Percentiles rank a stretch among this genome's conserved stretches.
These are phyloP conservation scores for Gymnarchus niloticus DNA, from an alignment of 2,113 vertebrate species.

Conservation along the genomic window DNA sequence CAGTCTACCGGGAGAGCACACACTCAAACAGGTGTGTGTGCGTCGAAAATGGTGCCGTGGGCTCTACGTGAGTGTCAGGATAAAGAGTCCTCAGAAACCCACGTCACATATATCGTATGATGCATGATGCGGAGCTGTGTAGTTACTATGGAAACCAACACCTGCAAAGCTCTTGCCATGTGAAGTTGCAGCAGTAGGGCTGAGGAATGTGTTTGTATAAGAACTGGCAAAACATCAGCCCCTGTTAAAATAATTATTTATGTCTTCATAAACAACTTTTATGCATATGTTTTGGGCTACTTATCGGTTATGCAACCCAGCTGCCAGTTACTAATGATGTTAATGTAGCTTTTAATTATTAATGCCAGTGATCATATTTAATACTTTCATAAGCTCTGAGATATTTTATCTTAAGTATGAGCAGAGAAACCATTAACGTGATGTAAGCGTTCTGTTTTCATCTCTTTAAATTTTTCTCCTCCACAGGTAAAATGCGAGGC, in stretches of 20 bases:
- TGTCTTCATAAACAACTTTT: neutral
- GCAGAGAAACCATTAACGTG: neutral
- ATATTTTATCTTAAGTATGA: neutral
- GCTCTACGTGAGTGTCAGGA: neutral
- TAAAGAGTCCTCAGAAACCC: slow-evolving; percentile 16
- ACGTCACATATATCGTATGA: neutral
- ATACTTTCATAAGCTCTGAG: too few species aligned
- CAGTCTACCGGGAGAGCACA: neutral
- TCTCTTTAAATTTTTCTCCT: neutral
- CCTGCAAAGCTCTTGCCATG: slow-evolving; percentile 29
- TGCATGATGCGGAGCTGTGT: slow-evolving; percentile 19
- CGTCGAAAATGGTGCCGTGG: neutral
- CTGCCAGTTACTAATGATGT: neutral
- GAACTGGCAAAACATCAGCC: neutral
- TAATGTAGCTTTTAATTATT: neutral
- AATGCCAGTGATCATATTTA: too few species aligned
- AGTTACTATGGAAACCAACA: slow-evolving; percentile 43
- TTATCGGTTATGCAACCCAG: neutral
- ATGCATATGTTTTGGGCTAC: neutral
- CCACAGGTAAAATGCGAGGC: too few species aligned
- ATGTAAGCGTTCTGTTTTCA: neutral
- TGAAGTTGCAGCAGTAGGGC: slow-evolving; percentile 27
- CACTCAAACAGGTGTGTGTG: neutral
- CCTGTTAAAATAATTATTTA: neutral
- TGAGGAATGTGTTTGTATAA: neutral